phyloP scores from a whole-genome alignment of 2,113 vertebrate species.

The Callospermophilus lateralis region DNA sequence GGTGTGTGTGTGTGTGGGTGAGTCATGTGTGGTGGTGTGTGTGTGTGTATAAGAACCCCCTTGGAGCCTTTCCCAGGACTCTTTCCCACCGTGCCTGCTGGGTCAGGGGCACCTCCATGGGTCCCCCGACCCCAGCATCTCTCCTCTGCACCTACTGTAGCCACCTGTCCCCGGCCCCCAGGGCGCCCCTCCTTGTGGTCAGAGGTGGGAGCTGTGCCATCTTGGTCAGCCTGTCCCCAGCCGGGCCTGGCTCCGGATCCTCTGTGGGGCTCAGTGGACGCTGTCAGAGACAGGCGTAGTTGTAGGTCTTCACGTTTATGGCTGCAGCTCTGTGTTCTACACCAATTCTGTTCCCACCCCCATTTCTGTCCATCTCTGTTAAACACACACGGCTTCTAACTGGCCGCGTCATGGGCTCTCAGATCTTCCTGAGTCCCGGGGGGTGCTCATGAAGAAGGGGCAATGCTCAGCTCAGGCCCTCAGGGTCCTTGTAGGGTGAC shows the following conservation, averaged over 20 bases:
- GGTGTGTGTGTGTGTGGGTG: no score
- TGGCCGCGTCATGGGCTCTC: accelerated
- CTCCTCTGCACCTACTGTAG: background rate
- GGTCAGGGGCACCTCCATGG: no score
- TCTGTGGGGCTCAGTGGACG: background rate
- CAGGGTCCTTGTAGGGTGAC: background rate
- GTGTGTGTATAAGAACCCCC: no score
- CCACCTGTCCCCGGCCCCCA: background rate
- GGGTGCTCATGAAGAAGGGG: background rate
- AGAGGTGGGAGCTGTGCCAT: background rate
- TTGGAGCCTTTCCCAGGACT: no score
- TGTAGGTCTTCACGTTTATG: background rate
- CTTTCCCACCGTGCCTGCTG: no score
- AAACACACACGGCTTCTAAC: background rate
- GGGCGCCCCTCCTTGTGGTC: background rate
- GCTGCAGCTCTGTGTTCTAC: background rate
- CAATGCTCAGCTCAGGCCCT: background rate
- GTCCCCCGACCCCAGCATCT: no score
- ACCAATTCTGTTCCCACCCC: background rate
- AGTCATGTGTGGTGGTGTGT: no score
- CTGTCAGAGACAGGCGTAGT: background rate
- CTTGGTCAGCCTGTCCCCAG: accelerated
- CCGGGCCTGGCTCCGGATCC: accelerated
- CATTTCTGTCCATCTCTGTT: background rate
- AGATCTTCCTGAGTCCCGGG: background rate